Evolutionary conservation across 2,888 invertebrate species (phyloP).

Genomic region (Rhamnusium bicolor): DNA sequence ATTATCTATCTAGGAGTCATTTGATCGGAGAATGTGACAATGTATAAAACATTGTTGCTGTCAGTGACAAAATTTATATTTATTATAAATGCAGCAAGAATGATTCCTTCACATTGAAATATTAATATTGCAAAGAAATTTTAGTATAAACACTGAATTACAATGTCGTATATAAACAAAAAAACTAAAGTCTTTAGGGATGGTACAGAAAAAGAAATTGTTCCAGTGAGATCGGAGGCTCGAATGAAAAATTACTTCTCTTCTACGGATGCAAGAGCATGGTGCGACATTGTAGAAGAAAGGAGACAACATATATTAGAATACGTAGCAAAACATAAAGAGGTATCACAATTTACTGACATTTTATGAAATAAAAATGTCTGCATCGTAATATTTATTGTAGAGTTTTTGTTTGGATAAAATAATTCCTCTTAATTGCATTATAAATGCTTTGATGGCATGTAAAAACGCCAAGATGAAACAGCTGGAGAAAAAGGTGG

Average conservation of each 20-base stretch:
- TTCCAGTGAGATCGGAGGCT: conserved; percentile 68
- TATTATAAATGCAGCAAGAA: too few species aligned
- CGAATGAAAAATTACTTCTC: conserved; percentile 75
- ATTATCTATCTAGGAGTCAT: too few species aligned
- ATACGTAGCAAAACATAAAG: conserved; percentile 66
- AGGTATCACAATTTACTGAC: not conserved
- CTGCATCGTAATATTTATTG: not conserved
- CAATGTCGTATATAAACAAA: conserved; percentile 61
- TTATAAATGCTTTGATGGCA: conserved; percentile 56
- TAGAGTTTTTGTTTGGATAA: conserved; percentile 58
- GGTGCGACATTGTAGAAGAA: conserved; percentile 74
- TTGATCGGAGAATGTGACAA: too few species aligned
- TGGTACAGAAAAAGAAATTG: conserved; percentile 9
- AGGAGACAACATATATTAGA: conserved; percentile 75
- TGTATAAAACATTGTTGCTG: too few species aligned
- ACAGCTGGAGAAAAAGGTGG: conserved; percentile 24
- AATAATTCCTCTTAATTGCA: conserved; percentile 65
- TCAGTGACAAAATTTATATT: too few species aligned
- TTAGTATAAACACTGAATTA: not conserved
- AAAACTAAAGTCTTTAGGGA: conserved; percentile 61
- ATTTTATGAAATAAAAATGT: not conserved
- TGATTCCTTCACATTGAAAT: too few species aligned
- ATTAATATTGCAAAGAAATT: too few species aligned
- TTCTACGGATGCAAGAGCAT: conserved; percentile 74
- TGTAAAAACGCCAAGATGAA: conserved; percentile 19